Evolutionary conservation across 2,888 invertebrate genomes (phyloP), one percentile per base, ranked within the genome.

Genomic region (Pemphredon lugubris): DNA sequence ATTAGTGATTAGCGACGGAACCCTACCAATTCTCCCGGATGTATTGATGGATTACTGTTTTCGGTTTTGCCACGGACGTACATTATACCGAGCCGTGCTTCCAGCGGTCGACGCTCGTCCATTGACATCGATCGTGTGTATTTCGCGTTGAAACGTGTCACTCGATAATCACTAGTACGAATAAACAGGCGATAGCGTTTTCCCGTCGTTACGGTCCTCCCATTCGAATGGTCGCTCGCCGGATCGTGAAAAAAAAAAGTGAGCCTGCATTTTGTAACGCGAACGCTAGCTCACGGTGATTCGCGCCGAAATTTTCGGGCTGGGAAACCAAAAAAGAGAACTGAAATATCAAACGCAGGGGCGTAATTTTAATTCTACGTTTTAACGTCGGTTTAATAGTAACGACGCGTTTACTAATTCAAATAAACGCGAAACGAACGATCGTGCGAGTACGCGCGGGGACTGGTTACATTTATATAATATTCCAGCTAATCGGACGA

Each of bases 1-100:
- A 88, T 87, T 87, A 83, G 84, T 77, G 85, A 88, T 88, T 86
- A 85, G 83, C 78, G 77, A 78, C 63, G 78, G 78, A 77, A 64
- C 74, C 66, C 73, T 57, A 68, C 72, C 75, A 64, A 77, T 73
- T 65, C 63, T 58, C 69, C 67, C 58, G 67, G 54, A 70, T 59
- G 55, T 65, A 75, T 73, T 84, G 87, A 87, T 81, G 85, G 83
- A 87, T 86, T 84, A 82, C 80, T 77, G 79, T 83, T 83, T 83
- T 79, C 77, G 81, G 75, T 75, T n/a, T 63, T 44, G 70, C 73
- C 71, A 71, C 59, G 53, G 34, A n/a, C 34, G 21, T 42, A 45
- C 75, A 73, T 77, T 73, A 69, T 63, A 40, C 37, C 34, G 11
- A 26, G n/a, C 23, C 20, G n/a, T 26, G 34, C 14, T 44, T 48